Percentiles rank a stretch among this genome's conserved stretches.
These are phyloP conservation scores for Danionella cerebrum DNA, from an alignment of 2,113 vertebrate species.

Conservation along the genomic window DNA sequence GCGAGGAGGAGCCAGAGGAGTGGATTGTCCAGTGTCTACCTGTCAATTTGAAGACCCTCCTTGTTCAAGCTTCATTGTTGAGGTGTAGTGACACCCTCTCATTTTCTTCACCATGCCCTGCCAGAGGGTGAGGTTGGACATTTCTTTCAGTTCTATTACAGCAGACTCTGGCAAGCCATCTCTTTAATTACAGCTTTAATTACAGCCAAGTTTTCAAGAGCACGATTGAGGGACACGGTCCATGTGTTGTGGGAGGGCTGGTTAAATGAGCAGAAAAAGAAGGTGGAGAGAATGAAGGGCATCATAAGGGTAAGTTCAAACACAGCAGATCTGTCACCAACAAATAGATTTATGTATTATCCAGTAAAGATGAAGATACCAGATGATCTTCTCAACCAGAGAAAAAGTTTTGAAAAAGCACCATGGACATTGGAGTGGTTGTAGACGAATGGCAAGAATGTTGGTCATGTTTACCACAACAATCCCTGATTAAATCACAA, in stretches of 20 bases:
- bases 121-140: constrained; percentile 30
- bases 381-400: background rate
- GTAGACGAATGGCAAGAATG: too few relatives aligned
- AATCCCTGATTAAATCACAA: too few relatives aligned
- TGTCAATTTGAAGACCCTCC: constrained; percentile 18
- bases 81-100: constrained; percentile 19
- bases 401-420: too few relatives aligned
- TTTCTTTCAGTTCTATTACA: background rate
- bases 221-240: constrained; percentile 13
- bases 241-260: too few relatives aligned
- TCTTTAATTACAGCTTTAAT: constrained; percentile 34
- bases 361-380: background rate
- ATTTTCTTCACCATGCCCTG: constrained; percentile 11
- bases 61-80: constrained; percentile 18
- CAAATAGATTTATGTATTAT: constrained; percentile 8
- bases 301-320: constrained; percentile 38
- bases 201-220: constrained; percentile 7
- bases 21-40: constrained; percentile 26
- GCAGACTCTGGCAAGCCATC: constrained; percentile 2
- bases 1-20: constrained; percentile 19
- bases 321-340: background rate
- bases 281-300: constrained; percentile 21
- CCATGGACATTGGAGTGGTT: too few relatives aligned
- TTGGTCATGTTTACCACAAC: too few relatives aligned
- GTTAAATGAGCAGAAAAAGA: constrained; percentile 5